Conservation (phyloP, 2,113 vertebrate genomes). For the Cyanoderma ruficeps region DNA sequence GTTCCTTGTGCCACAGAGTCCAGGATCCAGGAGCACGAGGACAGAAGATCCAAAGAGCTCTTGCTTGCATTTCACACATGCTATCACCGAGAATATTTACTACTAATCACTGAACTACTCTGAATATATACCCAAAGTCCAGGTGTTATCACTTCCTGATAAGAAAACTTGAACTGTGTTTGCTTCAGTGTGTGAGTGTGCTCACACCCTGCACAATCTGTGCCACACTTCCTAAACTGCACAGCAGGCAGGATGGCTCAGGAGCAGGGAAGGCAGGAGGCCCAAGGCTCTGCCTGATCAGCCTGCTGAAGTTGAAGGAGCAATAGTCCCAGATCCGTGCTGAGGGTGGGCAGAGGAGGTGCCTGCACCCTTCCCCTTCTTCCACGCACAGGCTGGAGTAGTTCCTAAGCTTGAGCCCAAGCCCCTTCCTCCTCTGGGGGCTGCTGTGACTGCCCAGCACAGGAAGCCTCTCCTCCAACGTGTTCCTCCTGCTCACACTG, state of each 20-base stretch:
- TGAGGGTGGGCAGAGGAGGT: neutral
- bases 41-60: neutral
- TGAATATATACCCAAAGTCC: neutral
- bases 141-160: neutral
- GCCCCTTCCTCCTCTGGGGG: neutral
- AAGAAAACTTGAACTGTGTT: neutral
- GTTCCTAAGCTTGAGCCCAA: neutral
- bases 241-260: neutral
- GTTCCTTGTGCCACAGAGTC: neutral
- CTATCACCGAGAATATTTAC: neutral
- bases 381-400: neutral
- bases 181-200: fast-evolving
- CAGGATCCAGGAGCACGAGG: neutral
- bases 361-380: neutral
- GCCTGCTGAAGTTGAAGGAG: neutral
- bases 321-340: neutral
- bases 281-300: neutral
- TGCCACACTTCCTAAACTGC: neutral
- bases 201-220: neutral
- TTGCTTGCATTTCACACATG: neutral
- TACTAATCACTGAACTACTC: neutral
- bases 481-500: neutral
- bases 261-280: neutral
- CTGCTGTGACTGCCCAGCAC: neutral
- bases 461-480: neutral